These are phyloP conservation scores for Phalacrocorax brasilianus DNA, from an alignment of 2,113 vertebrate species.

Conservation along the genomic window DNA sequence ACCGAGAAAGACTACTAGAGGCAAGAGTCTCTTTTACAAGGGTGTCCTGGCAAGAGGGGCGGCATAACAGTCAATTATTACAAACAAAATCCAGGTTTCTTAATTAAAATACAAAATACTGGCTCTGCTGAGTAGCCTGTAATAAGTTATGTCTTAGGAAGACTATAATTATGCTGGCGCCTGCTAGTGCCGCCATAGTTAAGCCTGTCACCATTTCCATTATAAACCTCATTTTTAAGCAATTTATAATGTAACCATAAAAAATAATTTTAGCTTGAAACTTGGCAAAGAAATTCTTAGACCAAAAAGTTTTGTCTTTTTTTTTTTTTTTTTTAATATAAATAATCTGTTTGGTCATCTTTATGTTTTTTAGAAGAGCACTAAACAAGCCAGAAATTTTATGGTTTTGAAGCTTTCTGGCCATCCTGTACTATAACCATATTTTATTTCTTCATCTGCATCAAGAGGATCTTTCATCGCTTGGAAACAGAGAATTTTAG, in stretches of 20 bases:
- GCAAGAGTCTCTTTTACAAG: conserved; percentile 74
- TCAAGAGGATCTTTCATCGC: not conserved
- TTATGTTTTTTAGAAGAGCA: not conserved
- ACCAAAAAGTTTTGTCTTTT: not conserved
- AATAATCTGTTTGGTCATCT: conserved; percentile 41
- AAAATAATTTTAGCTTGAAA: conserved; percentile 57
- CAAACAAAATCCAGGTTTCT: conserved; percentile 80
- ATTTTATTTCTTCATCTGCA: not conserved
- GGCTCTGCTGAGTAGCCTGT: conserved; percentile 63
- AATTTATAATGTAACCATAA: conserved; percentile 52
- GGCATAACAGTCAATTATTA: conserved; percentile 76
- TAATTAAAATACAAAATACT: conserved; percentile 79
- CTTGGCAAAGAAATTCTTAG: conserved; percentile 37
- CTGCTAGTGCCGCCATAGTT: conserved; percentile 64
- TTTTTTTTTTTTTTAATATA: not conserved
- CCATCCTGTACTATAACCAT: not conserved
- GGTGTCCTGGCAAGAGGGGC: conserved; percentile 66
- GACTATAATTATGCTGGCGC: conserved; percentile 74
- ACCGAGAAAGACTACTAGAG: conserved; percentile 64
- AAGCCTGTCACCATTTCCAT: conserved; percentile 70
- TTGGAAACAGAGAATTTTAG: not conserved
- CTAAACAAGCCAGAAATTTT: conserved; percentile 15
- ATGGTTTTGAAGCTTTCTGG: conserved; percentile 16
- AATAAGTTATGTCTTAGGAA: conserved; percentile 71
- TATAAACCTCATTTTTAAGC: conserved; percentile 62